Evolutionary conservation across 2,888 invertebrate genomes (phyloP), one percentile per base, ranked within the genome.

Genomic region (Agrochola lychnidis): DNA sequence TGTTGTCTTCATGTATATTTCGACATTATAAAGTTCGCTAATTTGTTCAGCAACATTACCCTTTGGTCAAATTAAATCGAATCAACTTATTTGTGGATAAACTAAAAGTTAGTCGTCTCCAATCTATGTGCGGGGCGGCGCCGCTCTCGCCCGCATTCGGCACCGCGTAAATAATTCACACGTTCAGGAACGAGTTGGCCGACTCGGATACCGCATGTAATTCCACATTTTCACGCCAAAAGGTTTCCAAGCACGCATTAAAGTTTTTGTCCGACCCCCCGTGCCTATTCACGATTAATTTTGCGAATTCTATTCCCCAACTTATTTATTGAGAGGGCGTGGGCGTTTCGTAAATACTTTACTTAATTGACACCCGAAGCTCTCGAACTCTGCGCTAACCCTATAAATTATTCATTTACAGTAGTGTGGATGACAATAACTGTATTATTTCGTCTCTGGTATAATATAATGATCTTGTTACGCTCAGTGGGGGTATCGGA

Each of bases 191-290:
- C 93, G 93, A 92, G 90, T 92, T 89, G 89, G 88, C 91, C 91
- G 91, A 91, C 89, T 92, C 93, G 91, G 91, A 94, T 92, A 89
- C 93, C 93, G 92, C 92, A 89, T 93, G 93, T 94, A 94, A 94
- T 94, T 94, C 92, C 90, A 92, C 94, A 93, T 94, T 94, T 94
- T 95, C 94, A 91, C 94, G 91, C 93, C 90, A 90, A 92, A 93
- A 92, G 91, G 89, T 91, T 91, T 90, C 88, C 90, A 89, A 90
- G 90, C 91, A 94, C 93, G 91, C 93, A 94, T 95, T 95, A 91
- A 95, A 95, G 94, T 96, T 96, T 96, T 95, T 95, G 92, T 92
- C 88, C 87, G 86, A 89, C 82, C 81, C 80, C 84, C 86, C 78
- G 84, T 88, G 90, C 93, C 92, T 92, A 93, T 94, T 94, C 92